Evolutionary conservation across 2,113 vertebrate genomes (phyloP), one percentile per base, ranked within the genome.

Genomic region (Tachysurus fulvidraco): DNA sequence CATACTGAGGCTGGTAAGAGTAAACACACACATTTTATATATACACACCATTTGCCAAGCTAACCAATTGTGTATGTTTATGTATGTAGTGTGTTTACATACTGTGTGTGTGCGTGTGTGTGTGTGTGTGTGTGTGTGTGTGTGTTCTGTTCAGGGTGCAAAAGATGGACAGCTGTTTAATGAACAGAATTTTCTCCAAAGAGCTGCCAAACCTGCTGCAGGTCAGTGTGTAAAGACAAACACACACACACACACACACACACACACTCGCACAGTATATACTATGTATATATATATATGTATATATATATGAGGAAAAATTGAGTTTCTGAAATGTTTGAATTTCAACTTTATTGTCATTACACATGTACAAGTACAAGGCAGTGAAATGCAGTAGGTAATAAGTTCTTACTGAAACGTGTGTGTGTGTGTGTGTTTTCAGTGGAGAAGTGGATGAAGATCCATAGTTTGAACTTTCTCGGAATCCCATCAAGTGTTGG

Each of bases 361-460:
- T 36, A 36, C 36, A 36, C 36, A 36, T 36, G 36, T 36, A 36
- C 36, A 36, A 36, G 36, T 36, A 36, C 36, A 36, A 36, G 36
- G 36, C 36, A 36, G 2, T 36, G 36, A 36, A 36, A 36, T 36
- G 36, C 36, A 36, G 36, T 36, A 36, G 36, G 36, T 36, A 36
- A 36, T 59, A 59, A 17, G 36, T 19, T 41, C 67, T 19, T 69
- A 46, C 19, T 73, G 69, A 44, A 73, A 44, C 28, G 23, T 44
- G 16, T 36, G 64, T 67, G n/a, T 71, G 30, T 41, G 13, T 36
- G 28, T 36, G 28, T 69, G 50, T 85, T 2, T 83, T 78, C 84
- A 99, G 98, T 99, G 92, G 95, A 94, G 73, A 98, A 96, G 83
- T 99, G 98, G 98, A 95, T 96, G 92, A 99, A 96, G 92, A 86